Evolutionary conservation across 2,113 vertebrate genomes (phyloP), one percentile per base, ranked within the genome.

Genomic region (Spheniscus mendiculus): DNA sequence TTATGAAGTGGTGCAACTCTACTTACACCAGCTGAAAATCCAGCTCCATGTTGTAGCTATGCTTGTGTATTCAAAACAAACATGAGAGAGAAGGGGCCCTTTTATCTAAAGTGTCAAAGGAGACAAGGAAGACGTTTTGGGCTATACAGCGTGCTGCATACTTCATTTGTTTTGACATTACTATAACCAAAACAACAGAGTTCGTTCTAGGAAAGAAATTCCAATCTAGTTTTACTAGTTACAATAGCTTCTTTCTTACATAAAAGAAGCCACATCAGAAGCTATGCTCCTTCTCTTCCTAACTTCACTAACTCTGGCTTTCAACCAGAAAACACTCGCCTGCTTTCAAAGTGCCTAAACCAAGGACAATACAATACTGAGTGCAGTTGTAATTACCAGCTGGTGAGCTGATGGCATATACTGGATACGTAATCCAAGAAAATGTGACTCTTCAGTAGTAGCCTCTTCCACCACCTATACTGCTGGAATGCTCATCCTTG

Each of bases 221-320:
- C 34, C 3, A 0, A 38, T 93, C 53, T 62, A 69, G 27, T 71
- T 91, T 55, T 81, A 79, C 52, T 59, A 67, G 34, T 86, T 95
- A 12, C 2, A 42, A 62, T 67, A 67, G 15, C 66, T 79, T 82
- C 8, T 44, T 77, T 83, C 56, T 79, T 76, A 52, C 20, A 76
- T 55, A 77, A 87, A 84, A 67, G 73, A 95, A 94, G 40, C 17
- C 58, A 62, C 40, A 58, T 34, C 23, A 83, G 65, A 85, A 96
- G 77, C 49, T 63, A n/a, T 9, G 16, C 42, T 84, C 52, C 65
- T 85, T 90, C 62, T 85, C 47, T 56, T 82, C 65, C 56, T 88
- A 90, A 96, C 87, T 97, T 96, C 45, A 62, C 71, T 52, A 79
- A 63, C 88, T 91, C 91, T 83, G 63, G 40, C 63, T 89, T 93